Base-by-base conservation (phyloP, 2,797 vertebrate genomes). In the Nyctibius grandis region DNA sequence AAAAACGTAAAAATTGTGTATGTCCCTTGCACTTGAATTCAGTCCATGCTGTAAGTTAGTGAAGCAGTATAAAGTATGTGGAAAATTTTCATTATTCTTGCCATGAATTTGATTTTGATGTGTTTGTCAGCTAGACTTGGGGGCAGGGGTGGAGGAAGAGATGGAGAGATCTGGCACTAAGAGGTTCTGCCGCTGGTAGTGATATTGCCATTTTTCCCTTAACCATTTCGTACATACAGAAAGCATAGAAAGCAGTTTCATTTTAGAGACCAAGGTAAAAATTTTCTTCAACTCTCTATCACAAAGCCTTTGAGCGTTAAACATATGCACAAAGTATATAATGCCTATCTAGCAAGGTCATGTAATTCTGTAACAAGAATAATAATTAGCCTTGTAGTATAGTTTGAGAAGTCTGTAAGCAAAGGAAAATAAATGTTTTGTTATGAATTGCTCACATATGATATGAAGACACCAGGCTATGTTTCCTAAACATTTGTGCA, bases 91-190 rank as follows among this genome's bases (percentile, higher is more conserved):
- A 56, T 38, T 53, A 28, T 53, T 79, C 70, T 73, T 88, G 8
- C 3, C 6, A 42, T 33, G 12, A 65, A 76, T 73, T 48, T 21
- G 9, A 2, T 9, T 47, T 79, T 44, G 8, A 54, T 57, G 17
- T 29, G 18, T 50, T 81, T 44, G 4, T 44, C 61, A 63, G 17
- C 7, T 44, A 26, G 48, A 19, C 13, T 26, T 19, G 18, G 19
- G 19, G 19, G 15, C 11, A 19, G 16, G 6, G 6, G 6, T 3
- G 9, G 9, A 11, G 15, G 15, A 6, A 21, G 16, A 15, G 3
- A n/a, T 6, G 3, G 22, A 53, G 9, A 36, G 2, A 13, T 9
- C 20, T 25, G 29, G 9, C 36, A 60, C 22, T 47, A 60, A 68
- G n/a, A 64, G 4, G 9, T 79, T n/a, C 34, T 33, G 2, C 6